A percentile compares a stretch with the other conserved stretches of the same genome.
Evolutionary conservation across 2,888 invertebrate genomes (phyloP).

Genomic region (Timema podura): DNA sequence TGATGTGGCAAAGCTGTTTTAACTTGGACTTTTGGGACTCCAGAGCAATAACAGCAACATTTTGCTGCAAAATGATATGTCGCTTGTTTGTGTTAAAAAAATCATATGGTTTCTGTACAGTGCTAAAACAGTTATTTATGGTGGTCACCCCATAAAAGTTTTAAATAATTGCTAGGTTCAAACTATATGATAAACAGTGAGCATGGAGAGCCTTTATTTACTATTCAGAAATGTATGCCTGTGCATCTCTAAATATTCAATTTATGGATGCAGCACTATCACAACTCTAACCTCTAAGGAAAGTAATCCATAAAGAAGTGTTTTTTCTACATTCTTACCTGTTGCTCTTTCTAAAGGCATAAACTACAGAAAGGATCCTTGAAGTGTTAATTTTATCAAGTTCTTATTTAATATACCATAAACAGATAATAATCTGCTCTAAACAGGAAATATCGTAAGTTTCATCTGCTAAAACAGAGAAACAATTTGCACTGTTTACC

Average conservation of each 20-base stretch:
- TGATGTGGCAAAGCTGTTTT: neutral
- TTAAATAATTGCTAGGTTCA: neutral
- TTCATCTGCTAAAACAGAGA: constrained; percentile 3
- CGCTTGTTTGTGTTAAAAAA: neutral
- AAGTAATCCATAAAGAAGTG: neutral
- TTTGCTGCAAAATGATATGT: neutral
- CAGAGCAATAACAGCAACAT: neutral
- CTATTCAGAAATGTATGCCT: neutral
- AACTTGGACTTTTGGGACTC: neutral
- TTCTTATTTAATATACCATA: neutral
- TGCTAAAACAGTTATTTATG: neutral
- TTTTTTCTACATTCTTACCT: neutral
- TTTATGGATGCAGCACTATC: neutral
- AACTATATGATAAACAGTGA: constrained; percentile 2
- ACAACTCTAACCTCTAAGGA: neutral
- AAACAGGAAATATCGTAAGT: neutral
- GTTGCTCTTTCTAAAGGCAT: neutral
- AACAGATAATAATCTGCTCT: neutral
- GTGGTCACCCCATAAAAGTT: neutral
- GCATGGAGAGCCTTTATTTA: neutral
- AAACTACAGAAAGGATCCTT: neutral
- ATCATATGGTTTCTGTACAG: neutral
- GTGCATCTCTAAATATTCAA: neutral
- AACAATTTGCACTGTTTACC: constrained; percentile 4
- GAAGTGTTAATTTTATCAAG: neutral